Percentiles rank a stretch among this genome's conserved stretches.
Evolutionary conservation across 2,113 vertebrate genomes (phyloP).

Genomic region (Malurus alboscapulatus): DNA sequence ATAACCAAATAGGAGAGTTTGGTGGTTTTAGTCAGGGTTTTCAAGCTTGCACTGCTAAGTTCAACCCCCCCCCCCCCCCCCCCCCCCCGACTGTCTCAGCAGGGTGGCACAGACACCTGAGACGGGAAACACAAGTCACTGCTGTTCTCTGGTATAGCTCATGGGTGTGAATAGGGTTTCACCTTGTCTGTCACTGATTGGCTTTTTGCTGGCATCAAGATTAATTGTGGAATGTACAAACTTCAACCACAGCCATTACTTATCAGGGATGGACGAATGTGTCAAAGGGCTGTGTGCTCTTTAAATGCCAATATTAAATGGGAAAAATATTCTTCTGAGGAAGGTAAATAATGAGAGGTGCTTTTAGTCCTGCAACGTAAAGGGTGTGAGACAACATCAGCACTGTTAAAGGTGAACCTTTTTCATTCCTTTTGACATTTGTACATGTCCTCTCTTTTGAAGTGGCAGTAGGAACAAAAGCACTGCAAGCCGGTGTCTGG

Average conservation of each 20-base stretch:
- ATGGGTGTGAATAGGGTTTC: background rate
- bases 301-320: background rate
- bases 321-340: background rate
- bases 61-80: no score
- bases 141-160: background rate
- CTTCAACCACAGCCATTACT: background rate
- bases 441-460: background rate
- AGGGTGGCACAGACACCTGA: background rate
- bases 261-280: background rate
- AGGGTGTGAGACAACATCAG: background rate
- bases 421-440: conserved; percentile 24
- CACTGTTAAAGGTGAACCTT: background rate
- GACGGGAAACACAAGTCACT: background rate
- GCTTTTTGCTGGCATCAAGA: background rate
- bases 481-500: background rate
- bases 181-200: background rate
- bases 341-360: background rate
- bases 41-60: background rate
- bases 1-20: background rate
- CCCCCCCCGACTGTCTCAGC: background rate
- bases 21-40: background rate
- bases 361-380: background rate
- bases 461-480: background rate
- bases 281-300: background rate
- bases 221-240: background rate